Conservation (phyloP, 2,113 vertebrate genomes). For the Setophaga petechia region DNA sequence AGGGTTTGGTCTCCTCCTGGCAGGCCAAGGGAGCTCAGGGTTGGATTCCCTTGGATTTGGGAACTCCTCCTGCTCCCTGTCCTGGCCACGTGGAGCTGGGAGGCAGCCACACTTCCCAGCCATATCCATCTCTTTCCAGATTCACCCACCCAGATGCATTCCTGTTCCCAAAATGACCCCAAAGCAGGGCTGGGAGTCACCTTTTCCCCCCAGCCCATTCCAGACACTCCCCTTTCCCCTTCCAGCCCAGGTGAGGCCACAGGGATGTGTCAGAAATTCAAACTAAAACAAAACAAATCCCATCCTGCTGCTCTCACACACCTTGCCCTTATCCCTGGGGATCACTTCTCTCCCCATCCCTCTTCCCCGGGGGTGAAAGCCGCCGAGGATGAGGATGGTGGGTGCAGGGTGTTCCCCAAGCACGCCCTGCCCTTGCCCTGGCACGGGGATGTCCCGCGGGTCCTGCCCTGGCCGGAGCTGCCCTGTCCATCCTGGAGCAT, state of each 20-base stretch:
- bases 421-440: neutral
- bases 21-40: no score
- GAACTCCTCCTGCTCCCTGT: rapidly evolving
- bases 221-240: neutral
- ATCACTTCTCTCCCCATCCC: conserved; percentile 17
- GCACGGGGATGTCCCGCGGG: neutral
- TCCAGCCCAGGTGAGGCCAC: neutral
- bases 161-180: neutral
- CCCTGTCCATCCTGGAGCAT: neutral
- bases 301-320: neutral
- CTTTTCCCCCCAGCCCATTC: neutral
- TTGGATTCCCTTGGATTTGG: neutral
- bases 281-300: neutral
- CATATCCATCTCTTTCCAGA: neutral
- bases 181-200: neutral
- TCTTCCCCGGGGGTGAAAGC: neutral
- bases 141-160: neutral
- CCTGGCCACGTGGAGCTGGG: rapidly evolving
- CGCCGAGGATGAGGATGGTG: neutral
- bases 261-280: neutral
- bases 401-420: neutral
- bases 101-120: neutral
- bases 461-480: neutral
- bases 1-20: no score
- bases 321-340: neutral